A percentile compares a stretch with the other conserved stretches of the same genome.
Conservation (phyloP, 2,888 invertebrate species). For the Aphidoletes aphidimyza region DNA sequence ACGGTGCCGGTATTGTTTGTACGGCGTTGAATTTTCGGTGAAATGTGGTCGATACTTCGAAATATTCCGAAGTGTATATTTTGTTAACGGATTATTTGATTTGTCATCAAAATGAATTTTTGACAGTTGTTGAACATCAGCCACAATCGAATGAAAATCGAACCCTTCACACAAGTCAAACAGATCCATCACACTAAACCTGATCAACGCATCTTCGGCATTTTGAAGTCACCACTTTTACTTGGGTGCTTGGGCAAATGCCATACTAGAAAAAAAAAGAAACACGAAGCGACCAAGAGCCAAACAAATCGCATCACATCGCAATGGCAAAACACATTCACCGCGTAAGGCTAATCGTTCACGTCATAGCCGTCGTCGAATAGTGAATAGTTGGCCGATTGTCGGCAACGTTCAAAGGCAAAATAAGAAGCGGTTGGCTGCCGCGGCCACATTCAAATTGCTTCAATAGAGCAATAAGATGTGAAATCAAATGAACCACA, state of each 20-base stretch:
- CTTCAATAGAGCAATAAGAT: conserved; percentile 42
- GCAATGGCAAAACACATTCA: background rate
- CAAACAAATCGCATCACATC: background rate
- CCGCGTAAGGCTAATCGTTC: background rate
- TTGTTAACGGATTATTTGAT: no score
- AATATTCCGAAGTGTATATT: no score
- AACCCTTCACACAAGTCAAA: no score
- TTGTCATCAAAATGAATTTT: no score
- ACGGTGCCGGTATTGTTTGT: background rate
- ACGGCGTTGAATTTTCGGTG: background rate
- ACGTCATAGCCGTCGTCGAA: background rate
- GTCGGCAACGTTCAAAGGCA: conserved; percentile 18
- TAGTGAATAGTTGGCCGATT: conserved; percentile 45
- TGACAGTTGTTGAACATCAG: no score
- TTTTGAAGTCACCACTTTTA: no score
- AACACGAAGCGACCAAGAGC: background rate
- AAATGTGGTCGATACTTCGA: no score
- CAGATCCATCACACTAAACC: no score
- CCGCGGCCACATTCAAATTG: no score
- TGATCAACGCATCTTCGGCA: no score
- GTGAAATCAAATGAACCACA: conserved; percentile 40
- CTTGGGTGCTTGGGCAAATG: no score
- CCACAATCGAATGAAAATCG: no score
- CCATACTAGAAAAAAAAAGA: background rate
- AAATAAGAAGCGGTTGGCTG: background rate